Base-by-base conservation (phyloP, 2,113 vertebrate species). In the Charina bottae region DNA sequence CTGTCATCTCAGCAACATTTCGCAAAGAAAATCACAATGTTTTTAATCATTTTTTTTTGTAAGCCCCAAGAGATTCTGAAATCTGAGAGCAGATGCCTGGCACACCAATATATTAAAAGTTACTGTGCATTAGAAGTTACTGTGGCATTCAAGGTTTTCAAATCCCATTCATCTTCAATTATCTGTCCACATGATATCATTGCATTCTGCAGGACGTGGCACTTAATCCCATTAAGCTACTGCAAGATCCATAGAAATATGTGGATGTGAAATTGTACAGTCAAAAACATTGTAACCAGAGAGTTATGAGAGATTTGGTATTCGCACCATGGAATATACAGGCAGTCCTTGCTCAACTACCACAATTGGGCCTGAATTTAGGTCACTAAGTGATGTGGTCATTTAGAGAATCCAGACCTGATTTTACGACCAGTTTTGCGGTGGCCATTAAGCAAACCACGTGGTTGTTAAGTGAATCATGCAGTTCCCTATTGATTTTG, bases 1-100 rank as follows among this genome's bases (percentile, higher is more conserved):
- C 91, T 49, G 94, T 93, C 89, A 92, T 58, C 33, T 87, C 85
- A 12, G 85, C 60, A 93, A 62, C 78, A 64, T 89, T 95, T 93
- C 88, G 92, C 90, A 87, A 95, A 90, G 19, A 85, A 0, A 0
- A 62, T 95, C 93, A 94, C 89, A 49, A 86, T 55, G 3, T 33
- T 93, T 93, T 85, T 92, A 96, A 95, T 89, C 1, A 59, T 0
- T 64, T 85, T 56, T 53, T 60, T 9, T 42, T 89, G 37, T 19
- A 56, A 1, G 64, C 7, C 88, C 37, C 54, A 42, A 91, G 4
- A 2, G 21, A 24, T 91, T 49, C 89, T 87, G 37, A 91, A 93
- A 91, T 90, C 55, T 23, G 68, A 93, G 23, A 68, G 21, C 85
- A 91, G 46, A 56, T 91, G 78, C 78, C 62, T 37, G 87, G 15